Percentiles rank a stretch among this genome's conserved stretches.
phyloP scores from a whole-genome alignment of 2,113 vertebrate genomes.

The Oncorhynchus kisutch region DNA sequence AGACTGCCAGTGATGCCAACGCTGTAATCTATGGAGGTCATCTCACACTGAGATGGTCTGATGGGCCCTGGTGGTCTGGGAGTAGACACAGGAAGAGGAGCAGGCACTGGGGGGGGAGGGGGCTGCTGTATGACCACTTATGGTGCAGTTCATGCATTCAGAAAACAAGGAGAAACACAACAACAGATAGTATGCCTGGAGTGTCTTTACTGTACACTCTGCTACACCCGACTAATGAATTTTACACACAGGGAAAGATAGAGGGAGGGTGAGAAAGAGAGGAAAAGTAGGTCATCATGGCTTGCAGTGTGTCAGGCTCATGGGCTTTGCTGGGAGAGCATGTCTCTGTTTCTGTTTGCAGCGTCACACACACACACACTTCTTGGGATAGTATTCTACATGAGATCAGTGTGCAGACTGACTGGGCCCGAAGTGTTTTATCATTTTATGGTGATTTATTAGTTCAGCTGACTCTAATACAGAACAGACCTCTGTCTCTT shows the following conservation, averaged over 20 bases:
- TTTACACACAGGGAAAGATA: slow-evolving; percentile 32
- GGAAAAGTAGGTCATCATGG: slow-evolving; percentile 74
- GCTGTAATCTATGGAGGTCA: slow-evolving; percentile 39
- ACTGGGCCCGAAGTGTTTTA: slow-evolving; percentile 7
- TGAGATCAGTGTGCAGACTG: slow-evolving; percentile 14
- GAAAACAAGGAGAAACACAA: slow-evolving; percentile 14
- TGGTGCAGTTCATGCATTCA: slow-evolving; percentile 46
- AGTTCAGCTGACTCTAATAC: not conserved
- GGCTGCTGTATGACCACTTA: slow-evolving; percentile 9
- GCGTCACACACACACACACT: slow-evolving; percentile 1
- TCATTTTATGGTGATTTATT: slow-evolving; percentile 31
- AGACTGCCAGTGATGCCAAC: slow-evolving; percentile 14
- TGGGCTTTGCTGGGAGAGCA: slow-evolving; percentile 20
- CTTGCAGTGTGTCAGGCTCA: slow-evolving; percentile 59
- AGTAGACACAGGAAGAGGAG: slow-evolving; percentile 5
- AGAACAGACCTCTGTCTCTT: not conserved
- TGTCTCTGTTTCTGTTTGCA: slow-evolving; percentile 28
- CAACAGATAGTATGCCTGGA: slow-evolving; percentile 50
- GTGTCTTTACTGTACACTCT: slow-evolving; percentile 71
- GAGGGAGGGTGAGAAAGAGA: not conserved
- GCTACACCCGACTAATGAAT: slow-evolving; percentile 61
- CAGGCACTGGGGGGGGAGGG: slow-evolving; percentile 30
- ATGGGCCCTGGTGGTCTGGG: slow-evolving; percentile 16
- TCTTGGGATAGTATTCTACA: slow-evolving; percentile 15
- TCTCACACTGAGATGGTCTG: slow-evolving; percentile 23